Evolutionary conservation across 2,113 vertebrate species (phyloP), one percentile per base, ranked within the genome.

Genomic region (Brachyhypopomus occidentalis): DNA sequence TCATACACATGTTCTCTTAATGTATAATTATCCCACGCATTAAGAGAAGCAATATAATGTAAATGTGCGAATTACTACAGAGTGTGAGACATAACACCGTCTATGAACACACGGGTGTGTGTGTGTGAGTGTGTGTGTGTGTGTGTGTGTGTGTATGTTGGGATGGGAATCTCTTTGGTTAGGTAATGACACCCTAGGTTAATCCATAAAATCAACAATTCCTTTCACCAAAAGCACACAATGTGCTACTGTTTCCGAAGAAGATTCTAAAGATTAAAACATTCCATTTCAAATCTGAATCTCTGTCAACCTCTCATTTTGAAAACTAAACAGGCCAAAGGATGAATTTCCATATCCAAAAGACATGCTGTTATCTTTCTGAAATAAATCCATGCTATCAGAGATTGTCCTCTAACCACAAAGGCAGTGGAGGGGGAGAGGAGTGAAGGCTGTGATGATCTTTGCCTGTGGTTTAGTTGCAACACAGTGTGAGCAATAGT

Each of bases 381-480:
- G 6, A 66, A 80, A 69, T 78, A 69, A 69, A 75, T 69, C 52
- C 81, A 38, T 30, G 66, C 55, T 63, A 69, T 20, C 0, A 66
- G 52, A 73, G 48, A 58, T 48, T 52, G 69, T 73, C n/a, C 17
- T 67, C 75, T 8, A 64, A 79, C 11, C 27, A 72, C 56, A 75
- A 73, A 52, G 12, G 45, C 45, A 14, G 45, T 12, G 45, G 48
- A 2, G 75, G 45, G 12, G 45, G 48, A n/a, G 75, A 8, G 59
- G 34, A 62, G 27, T 27, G n/a, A 77, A 72, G 75, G 58, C 58
- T 22, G 30, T 59, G 76, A 71, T 81, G 66, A 84, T 75, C 63
- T 36, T 52, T 81, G 55, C n/a, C 52, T 79, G 66, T 72, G 79
- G 64, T 81, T 52, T 75, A 70, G 41, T 84, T 86, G 64, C 71